phyloP scores from a whole-genome alignment of 2,888 invertebrate genomes.

The Oxycera nigricornis region DNA sequence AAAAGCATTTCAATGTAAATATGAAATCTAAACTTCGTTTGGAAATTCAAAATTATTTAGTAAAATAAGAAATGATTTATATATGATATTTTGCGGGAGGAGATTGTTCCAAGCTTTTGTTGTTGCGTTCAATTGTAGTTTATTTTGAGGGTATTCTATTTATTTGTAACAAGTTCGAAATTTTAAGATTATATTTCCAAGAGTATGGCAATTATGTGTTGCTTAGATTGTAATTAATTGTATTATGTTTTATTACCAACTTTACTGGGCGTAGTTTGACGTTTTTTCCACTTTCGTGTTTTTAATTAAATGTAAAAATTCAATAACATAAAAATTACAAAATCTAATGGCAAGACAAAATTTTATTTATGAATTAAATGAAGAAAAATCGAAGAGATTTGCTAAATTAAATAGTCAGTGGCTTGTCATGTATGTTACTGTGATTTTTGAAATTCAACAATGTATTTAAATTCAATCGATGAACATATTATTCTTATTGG shows the following conservation, averaged over 20 bases:
- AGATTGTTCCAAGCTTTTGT: background rate
- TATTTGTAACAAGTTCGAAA: background rate
- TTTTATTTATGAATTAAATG: background rate
- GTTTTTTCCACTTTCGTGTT: background rate
- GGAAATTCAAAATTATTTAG: too few species aligned
- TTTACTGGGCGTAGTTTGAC: conserved; percentile 8
- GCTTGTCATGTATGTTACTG: too few species aligned
- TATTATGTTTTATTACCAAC: background rate
- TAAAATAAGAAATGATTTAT: too few species aligned
- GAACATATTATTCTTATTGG: background rate
- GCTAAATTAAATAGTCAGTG: background rate
- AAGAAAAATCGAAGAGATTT: background rate
- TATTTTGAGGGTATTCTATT: background rate
- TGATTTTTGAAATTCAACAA: background rate
- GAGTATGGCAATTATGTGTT: background rate
- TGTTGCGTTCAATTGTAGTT: too few species aligned
- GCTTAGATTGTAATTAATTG: background rate
- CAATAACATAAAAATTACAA: background rate
- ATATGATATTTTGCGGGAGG: conserved; percentile 14
- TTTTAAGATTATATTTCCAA: background rate
- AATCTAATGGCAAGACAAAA: background rate
- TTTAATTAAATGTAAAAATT: background rate
- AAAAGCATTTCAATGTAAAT: background rate
- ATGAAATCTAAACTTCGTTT: background rate
- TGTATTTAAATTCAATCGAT: background rate